These are phyloP conservation scores for Hozukius guyotensis DNA, from an alignment of 2,797 vertebrate genomes.

Conservation along the genomic window DNA sequence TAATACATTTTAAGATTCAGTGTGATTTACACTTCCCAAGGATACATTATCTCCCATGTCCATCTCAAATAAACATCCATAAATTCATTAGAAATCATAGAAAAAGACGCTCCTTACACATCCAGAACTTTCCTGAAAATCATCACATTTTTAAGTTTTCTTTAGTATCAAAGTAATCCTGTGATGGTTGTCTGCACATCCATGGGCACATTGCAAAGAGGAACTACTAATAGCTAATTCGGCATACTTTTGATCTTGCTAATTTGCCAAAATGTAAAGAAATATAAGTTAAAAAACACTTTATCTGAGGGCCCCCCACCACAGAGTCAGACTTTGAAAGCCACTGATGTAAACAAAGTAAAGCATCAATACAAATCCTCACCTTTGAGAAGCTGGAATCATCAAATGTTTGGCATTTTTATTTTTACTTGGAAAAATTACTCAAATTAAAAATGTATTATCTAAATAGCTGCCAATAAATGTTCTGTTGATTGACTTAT, in stretches of 20 bases:
- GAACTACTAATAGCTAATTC: not conserved
- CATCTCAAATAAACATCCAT: not conserved
- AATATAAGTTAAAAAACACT: not conserved
- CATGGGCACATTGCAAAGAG: not conserved
- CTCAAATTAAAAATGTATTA: too few species aligned
- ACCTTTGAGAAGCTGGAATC: too few species aligned
- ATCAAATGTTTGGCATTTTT: too few species aligned
- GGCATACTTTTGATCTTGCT: not conserved
- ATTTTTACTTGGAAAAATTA: too few species aligned
- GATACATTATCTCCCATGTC: not conserved
- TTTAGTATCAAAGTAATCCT: not conserved
- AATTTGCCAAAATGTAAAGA: not conserved
- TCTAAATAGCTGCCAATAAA: too few species aligned
- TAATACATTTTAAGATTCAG: too few species aligned
- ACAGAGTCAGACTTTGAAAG: too few species aligned
- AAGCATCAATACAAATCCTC: too few species aligned
- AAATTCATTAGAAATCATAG: not conserved
- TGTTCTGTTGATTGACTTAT: too few species aligned
- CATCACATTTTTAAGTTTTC: not conserved
- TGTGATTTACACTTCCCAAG: too few species aligned
- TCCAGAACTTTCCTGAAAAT: not conserved
- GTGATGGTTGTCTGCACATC: not conserved
- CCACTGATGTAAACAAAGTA: too few species aligned
- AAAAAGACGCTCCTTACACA: not conserved
- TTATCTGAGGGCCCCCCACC: too few species aligned